phyloP scores from a whole-genome alignment of 2,797 vertebrate genomes.

The Chaetodon trifasciatus region DNA sequence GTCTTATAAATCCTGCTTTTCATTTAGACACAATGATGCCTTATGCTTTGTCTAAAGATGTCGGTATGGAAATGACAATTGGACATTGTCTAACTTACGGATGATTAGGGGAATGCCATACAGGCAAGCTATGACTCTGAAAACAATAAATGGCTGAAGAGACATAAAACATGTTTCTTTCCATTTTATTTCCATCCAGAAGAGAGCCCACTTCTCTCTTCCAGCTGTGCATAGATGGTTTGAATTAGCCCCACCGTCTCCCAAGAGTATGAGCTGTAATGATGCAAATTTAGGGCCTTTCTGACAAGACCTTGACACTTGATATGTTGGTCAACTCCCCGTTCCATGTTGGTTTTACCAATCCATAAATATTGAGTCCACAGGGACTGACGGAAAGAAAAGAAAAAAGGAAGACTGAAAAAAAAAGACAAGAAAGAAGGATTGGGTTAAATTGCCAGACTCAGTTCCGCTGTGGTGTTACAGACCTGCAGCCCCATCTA shows the following conservation, averaged over 20 bases:
- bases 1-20: slow-evolving; percentile 73
- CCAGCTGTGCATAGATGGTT: slow-evolving; percentile 75
- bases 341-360: slow-evolving; percentile 79
- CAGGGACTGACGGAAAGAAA: slow-evolving; percentile 62
- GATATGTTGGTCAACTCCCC: slow-evolving; percentile 81
- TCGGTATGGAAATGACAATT: slow-evolving; percentile 55
- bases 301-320: slow-evolving; percentile 82
- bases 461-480: slow-evolving; percentile 39
- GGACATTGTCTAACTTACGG: slow-evolving; percentile 53
- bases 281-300: slow-evolving; percentile 81
- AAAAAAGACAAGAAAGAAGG: slow-evolving; percentile 36
- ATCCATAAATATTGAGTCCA: slow-evolving; percentile 79
- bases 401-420: slow-evolving; percentile 22
- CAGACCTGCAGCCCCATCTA: slow-evolving; percentile 84
- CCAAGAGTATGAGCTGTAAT: slow-evolving; percentile 73
- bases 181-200: slow-evolving; percentile 53
- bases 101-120: slow-evolving; percentile 51
- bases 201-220: slow-evolving; percentile 57
- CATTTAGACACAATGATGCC: slow-evolving; percentile 63
- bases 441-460: slow-evolving; percentile 41
- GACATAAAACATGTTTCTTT: slow-evolving; percentile 55
- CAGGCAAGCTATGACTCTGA: slow-evolving; percentile 41
- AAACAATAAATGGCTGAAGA: slow-evolving; percentile 45
- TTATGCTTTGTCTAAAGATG: slow-evolving; percentile 62
- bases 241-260: slow-evolving; percentile 78